Evolutionary conservation across 1,140 invertebrate species (phyloP).

Genomic region (Euborellia annulipes): DNA sequence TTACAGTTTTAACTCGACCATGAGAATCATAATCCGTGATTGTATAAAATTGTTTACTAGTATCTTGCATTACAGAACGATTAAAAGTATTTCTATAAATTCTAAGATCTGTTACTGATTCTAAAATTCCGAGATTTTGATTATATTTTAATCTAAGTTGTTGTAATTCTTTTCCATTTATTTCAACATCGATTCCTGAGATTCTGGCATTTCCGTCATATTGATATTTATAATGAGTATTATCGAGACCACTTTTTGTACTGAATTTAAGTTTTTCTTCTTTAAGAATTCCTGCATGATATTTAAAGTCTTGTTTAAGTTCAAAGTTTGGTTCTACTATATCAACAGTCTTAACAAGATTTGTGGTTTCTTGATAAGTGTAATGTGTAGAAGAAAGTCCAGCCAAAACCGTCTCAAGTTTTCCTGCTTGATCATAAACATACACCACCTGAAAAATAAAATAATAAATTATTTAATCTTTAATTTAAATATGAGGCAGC

Average conservation of each 20-base stretch:
- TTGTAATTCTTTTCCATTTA: slow-evolving; percentile 61
- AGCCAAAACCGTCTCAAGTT: slow-evolving; percentile 69
- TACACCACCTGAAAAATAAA: slow-evolving; percentile 39
- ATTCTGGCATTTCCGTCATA: slow-evolving; percentile 77
- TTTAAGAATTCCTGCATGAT: slow-evolving; percentile 76
- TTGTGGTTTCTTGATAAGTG: slow-evolving; percentile 69
- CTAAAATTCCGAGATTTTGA: slow-evolving; percentile 68
- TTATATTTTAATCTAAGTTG: slow-evolving; percentile 66
- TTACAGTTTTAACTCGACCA: slow-evolving; percentile 56
- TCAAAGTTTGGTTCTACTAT: slow-evolving; percentile 75
- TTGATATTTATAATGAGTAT: slow-evolving; percentile 75
- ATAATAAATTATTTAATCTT: no score
- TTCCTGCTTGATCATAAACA: slow-evolving; percentile 67
- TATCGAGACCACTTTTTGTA: slow-evolving; percentile 65
- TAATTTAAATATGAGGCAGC: no score
- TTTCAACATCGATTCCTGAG: slow-evolving; percentile 71
- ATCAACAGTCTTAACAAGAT: slow-evolving; percentile 68
- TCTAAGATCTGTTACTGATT: slow-evolving; percentile 67
- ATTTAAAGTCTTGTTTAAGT: slow-evolving; percentile 73
- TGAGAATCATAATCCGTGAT: slow-evolving; percentile 73
- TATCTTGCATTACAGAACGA: slow-evolving; percentile 73
- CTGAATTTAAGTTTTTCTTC: slow-evolving; percentile 74
- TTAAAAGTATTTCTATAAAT: slow-evolving; percentile 75
- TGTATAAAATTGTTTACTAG: slow-evolving; percentile 71
- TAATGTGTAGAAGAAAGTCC: slow-evolving; percentile 78